Evolutionary conservation across 2,113 vertebrate genomes (phyloP).

Genomic region (Vulpes lagopus): DNA sequence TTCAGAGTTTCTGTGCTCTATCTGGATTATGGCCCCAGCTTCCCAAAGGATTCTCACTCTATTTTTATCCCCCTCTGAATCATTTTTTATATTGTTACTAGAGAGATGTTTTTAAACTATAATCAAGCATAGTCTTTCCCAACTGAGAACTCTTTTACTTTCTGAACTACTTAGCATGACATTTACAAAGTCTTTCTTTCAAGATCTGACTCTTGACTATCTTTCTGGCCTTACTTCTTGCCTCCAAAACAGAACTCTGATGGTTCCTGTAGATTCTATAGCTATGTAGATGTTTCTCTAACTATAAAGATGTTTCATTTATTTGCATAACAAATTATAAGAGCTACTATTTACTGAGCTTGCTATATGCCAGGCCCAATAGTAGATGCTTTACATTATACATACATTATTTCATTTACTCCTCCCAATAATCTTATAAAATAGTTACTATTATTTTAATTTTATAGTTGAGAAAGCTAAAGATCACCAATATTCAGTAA

Average conservation of each 20-base stretch:
- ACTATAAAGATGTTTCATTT: constrained; percentile 13
- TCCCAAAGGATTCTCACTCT: neutral
- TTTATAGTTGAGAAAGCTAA: neutral
- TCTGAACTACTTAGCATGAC: neutral
- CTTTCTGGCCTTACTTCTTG: neutral
- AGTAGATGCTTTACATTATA: neutral
- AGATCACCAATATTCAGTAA: neutral
- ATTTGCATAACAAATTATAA: constrained; percentile 43
- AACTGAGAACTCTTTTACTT: neutral
- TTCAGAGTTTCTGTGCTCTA: neutral
- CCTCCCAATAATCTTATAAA: neutral
- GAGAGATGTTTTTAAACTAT: constrained; percentile 33
- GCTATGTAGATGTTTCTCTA: neutral
- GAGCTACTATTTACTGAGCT: constrained; percentile 27
- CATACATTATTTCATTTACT: constrained; percentile 32
- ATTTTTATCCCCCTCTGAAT: neutral
- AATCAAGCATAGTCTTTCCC: neutral
- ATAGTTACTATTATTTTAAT: neutral
- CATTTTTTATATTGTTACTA: constrained; percentile 24
- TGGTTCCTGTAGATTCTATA: neutral
- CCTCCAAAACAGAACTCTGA: neutral
- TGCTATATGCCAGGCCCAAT: neutral
- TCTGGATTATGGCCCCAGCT: neutral
- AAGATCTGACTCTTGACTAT: neutral
- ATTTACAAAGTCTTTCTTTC: neutral